Evolutionary conservation across 2,797 vertebrate genomes (phyloP), one percentile per base, ranked within the genome.

Genomic region (Manis javanica): DNA sequence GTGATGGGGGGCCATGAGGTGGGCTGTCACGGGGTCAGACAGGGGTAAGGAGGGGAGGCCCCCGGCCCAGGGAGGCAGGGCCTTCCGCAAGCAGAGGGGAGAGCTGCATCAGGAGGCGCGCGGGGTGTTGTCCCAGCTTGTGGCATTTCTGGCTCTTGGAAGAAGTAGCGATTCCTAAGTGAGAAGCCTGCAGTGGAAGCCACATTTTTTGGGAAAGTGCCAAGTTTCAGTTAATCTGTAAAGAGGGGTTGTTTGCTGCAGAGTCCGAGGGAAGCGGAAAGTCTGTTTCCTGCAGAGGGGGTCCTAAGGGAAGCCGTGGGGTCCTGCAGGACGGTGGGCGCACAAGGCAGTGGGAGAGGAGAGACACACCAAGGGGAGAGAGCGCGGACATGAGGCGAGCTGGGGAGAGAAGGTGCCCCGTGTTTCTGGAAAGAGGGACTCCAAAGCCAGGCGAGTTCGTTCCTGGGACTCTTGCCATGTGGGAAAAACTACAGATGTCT

Each of bases 361-460:
- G n/a, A 49, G 7, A 19, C 68, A 24, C n/a, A n/a, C 15, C 15
- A n/a, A 14, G 12, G 13, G 12, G 63, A 59, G 59, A 29, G 26
- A 71, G 1, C 0, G 1, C 15, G 34, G 34, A 5, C n/a, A 14
- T 10, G 55, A 66, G 53, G 49, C 2, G 19, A 0, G 0, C 26
- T 29, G 26, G 14, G 69, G 57, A 71, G 69, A n/a, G 66, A 83
- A 42, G 3, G 42, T 68, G 10, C 18, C 23, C 51, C 31, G 4
- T 53, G 49, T n/a, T 94, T 75, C 49, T 81, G 26, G 37, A 87
- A 81, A 63, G 51, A 95, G 82, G 39, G 23, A 83, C 16, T 66
- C 46, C 4, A 79, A 66, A 55, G 29, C 11, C 31, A 21, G 12
- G 16, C 53, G 59, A 87, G 34, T 63, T 79, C 42, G 64, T 71